These are phyloP conservation scores for Telenomus remus DNA, from an alignment of 1,140 invertebrate species.

Conservation along the genomic window DNA sequence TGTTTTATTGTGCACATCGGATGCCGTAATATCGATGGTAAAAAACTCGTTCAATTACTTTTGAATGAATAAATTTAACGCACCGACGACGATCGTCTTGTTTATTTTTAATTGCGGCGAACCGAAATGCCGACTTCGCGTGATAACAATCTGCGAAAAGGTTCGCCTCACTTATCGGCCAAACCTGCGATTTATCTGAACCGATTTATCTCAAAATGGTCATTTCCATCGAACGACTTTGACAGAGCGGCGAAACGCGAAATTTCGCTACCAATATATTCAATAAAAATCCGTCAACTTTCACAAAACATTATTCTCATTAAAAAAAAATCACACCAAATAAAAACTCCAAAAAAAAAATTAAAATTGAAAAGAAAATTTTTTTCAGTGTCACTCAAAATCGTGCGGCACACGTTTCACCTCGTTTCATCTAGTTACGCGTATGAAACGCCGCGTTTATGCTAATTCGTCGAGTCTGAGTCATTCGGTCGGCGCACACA, in stretches of 20 bases:
- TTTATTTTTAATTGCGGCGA: slow-evolving; percentile 32
- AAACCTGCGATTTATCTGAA: no score
- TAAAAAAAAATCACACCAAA: no score
- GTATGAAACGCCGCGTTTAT: slow-evolving; percentile 42
- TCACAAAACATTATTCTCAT: no score
- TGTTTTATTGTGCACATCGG: slow-evolving; percentile 24
- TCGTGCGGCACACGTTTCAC: slow-evolving; percentile 45
- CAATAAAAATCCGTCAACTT: slow-evolving; percentile 32
- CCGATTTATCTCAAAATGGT: background rate
- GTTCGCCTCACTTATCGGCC: background rate
- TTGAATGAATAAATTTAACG: slow-evolving; percentile 33
- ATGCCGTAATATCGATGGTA: slow-evolving; percentile 30
- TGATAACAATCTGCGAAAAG: no score
- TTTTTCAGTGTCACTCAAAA: slow-evolving; percentile 14
- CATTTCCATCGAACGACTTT: no score
- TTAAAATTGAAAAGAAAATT: no score
- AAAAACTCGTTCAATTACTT: slow-evolving; percentile 29
- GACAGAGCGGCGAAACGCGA: slow-evolving; percentile 3
- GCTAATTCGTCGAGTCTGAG: slow-evolving; percentile 34
- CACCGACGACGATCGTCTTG: slow-evolving; percentile 5
- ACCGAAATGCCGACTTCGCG: background rate
- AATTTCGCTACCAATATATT: slow-evolving; percentile 8
- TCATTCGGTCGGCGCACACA: slow-evolving; percentile 15
- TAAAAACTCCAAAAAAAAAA: no score
- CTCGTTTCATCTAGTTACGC: slow-evolving; percentile 48